These are phyloP conservation scores for Mythimna albipuncta DNA, from an alignment of 2,888 invertebrate species.

Conservation along the genomic window DNA sequence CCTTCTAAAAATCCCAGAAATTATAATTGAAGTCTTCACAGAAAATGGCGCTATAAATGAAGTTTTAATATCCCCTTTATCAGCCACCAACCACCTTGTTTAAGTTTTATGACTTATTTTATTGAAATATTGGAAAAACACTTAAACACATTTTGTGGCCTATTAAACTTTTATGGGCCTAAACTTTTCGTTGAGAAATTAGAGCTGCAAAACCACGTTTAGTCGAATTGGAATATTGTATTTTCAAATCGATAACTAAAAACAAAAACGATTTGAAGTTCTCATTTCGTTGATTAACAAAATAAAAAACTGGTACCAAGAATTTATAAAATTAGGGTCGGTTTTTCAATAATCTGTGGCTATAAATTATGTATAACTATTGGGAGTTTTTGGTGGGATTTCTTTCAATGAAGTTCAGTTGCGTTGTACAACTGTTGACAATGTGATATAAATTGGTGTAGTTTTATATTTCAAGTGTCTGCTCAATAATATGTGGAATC, in stretches of 20 bases:
- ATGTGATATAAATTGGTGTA: too few species aligned
- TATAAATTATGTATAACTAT: too few species aligned
- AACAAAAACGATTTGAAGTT: too few species aligned
- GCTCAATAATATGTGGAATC: too few species aligned
- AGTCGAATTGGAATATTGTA: background rate
- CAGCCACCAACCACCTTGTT: slow-evolving; percentile 44
- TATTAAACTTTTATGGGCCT: slow-evolving; percentile 39
- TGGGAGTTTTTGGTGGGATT: too few species aligned
- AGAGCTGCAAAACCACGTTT: background rate
- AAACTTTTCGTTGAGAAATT: slow-evolving; percentile 34
- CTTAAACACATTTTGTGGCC: slow-evolving; percentile 43
- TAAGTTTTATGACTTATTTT: slow-evolving; percentile 49
- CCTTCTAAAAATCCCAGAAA: slow-evolving; percentile 1
- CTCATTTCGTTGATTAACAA: too few species aligned
- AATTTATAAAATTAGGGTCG: too few species aligned
- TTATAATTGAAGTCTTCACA: slow-evolving; percentile 19
- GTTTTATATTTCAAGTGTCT: too few species aligned
- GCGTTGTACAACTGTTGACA: too few species aligned
- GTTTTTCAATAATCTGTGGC: too few species aligned
- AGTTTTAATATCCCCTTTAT: slow-evolving; percentile 31
- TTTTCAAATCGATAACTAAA: background rate
- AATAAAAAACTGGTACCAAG: too few species aligned
- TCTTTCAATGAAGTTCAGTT: too few species aligned
- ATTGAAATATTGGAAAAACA: slow-evolving; percentile 55
- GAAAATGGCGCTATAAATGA: slow-evolving; percentile 32